phyloP scores from a whole-genome alignment of 2,113 vertebrate species.

The Stigmatopora argus region DNA sequence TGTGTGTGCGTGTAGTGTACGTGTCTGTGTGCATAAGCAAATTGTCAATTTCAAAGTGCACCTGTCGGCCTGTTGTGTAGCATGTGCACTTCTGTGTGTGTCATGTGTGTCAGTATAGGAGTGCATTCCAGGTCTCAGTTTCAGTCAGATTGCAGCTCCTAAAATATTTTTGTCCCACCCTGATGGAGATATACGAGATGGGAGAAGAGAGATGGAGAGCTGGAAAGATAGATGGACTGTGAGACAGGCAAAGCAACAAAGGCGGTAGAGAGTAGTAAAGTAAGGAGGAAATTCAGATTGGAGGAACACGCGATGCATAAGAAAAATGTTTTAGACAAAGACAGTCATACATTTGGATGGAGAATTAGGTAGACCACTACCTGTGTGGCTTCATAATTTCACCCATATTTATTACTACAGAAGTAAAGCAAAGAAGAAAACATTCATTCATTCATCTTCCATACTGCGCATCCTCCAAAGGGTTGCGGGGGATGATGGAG shows the following conservation, averaged over 20 bases:
- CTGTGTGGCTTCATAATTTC: background rate
- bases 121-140: constrained; percentile 61
- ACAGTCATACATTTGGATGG: constrained; percentile 17
- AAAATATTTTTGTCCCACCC: constrained; percentile 58
- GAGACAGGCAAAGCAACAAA: constrained; percentile 25
- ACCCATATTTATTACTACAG: background rate
- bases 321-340: constrained; percentile 25
- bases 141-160: constrained; percentile 48
- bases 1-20: background rate
- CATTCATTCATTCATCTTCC: background rate
- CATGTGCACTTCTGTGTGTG: background rate
- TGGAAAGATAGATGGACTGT: constrained; percentile 21
- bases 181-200: constrained; percentile 59
- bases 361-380: constrained; percentile 1
- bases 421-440: background rate
- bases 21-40: constrained; percentile 14
- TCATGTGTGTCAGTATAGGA: constrained; percentile 20
- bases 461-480: too few species aligned
- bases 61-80: constrained; percentile 29
- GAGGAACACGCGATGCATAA: constrained; percentile 23
- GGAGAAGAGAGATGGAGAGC: constrained; percentile 40
- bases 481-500: too few species aligned
- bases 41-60: constrained; percentile 38
- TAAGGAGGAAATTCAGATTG: constrained; percentile 2
- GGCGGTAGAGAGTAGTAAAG: constrained; percentile 14